These are phyloP conservation scores for Lycocerus yunnanus DNA, from an alignment of 2,888 invertebrate genomes.

Conservation along the genomic window DNA sequence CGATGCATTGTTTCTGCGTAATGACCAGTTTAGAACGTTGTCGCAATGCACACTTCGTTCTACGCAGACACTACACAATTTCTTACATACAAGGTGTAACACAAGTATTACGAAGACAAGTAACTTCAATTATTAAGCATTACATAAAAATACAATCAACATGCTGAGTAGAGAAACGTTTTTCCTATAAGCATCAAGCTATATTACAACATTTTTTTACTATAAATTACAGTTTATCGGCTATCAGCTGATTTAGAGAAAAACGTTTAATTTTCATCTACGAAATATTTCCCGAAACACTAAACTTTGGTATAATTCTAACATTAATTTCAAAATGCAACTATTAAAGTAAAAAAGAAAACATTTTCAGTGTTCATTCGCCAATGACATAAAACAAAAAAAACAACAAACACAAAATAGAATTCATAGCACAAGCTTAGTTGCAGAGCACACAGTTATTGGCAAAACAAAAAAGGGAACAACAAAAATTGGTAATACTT, in stretches of 20 bases:
- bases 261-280: not conserved
- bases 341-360: not conserved
- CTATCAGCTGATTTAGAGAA: not conserved
- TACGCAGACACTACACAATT: no score
- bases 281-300: not conserved
- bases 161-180: not conserved
- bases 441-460: not conserved
- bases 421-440: not conserved
- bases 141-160: not conserved
- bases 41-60: no score
- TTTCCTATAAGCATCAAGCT: not conserved
- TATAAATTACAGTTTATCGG: not conserved
- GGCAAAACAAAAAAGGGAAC: not conserved
- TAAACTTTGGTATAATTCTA: not conserved
- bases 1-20: no score
- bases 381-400: not conserved
- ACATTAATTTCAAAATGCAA: not conserved
- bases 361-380: not conserved
- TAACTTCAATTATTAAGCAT: not conserved
- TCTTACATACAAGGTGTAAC: no score
- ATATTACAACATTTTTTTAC: not conserved
- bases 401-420: not conserved
- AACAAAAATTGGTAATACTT: slow-evolving; percentile 7
- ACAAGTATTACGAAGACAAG: no score
- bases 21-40: no score